Percentiles rank a stretch among this genome's conserved stretches.
Evolutionary conservation across 2,113 vertebrate species (phyloP).

Genomic region (Leptodactylus fuscus): DNA sequence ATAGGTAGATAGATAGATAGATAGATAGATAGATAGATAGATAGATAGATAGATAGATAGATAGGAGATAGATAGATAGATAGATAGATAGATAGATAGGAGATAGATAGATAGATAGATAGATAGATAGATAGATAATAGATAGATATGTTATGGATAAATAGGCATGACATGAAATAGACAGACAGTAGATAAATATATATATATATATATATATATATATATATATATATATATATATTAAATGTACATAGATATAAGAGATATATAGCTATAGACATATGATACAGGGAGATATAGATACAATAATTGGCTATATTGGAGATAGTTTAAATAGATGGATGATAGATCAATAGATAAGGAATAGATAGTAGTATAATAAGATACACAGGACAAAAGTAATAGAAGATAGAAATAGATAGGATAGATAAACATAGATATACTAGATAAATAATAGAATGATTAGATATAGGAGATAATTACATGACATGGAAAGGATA

Average conservation of each 20-base stretch:
- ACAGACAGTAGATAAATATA: background rate
- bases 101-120: background rate
- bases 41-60: constrained; percentile 11
- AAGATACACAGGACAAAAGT: too few species aligned
- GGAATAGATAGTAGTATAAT: too few species aligned
- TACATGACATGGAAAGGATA: too few species aligned
- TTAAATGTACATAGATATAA: too few species aligned
- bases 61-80: background rate
- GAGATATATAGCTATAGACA: too few species aligned
- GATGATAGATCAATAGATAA: too few species aligned
- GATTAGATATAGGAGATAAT: background rate
- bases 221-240: background rate
- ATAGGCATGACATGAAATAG: too few species aligned
- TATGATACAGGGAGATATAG: too few species aligned
- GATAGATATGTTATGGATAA: background rate
- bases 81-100: background rate
- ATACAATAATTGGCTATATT: too few species aligned
- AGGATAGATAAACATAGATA: background rate
- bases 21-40: background rate
- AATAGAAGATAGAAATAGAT: background rate
- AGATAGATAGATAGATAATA: background rate
- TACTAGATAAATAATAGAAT: background rate
- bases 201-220: background rate
- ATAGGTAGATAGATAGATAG: too few species aligned
- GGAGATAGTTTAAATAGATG: too few species aligned